Evolutionary conservation across 2,113 vertebrate species (phyloP).

Genomic region (Riparia riparia): DNA sequence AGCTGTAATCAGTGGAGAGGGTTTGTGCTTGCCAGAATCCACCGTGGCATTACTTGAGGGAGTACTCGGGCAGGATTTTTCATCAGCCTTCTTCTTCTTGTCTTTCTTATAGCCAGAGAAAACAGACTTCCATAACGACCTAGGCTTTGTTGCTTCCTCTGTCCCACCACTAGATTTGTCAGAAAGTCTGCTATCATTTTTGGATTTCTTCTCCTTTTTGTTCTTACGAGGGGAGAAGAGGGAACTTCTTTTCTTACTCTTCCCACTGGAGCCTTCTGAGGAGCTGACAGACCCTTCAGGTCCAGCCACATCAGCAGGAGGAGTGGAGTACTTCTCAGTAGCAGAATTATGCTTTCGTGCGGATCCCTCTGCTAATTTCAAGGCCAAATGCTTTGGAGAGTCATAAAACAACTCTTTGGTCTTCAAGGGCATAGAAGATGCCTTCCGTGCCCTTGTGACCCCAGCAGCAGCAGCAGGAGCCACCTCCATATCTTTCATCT

Average conservation of each 20-base stretch:
- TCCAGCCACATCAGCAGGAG: conserved; percentile 68
- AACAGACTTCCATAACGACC: conserved; percentile 94
- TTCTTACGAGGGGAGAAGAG: conserved; percentile 95
- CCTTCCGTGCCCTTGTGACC: conserved; percentile 66
- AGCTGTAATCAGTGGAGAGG: conserved; percentile 76
- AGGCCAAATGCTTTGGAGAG: conserved; percentile 72
- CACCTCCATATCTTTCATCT: conserved; percentile 90
- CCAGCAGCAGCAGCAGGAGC: conserved; percentile 47
- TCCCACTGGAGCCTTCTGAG: conserved; percentile 88
- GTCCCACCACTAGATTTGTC: conserved; percentile 74
- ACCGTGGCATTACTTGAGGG: conserved; percentile 89
- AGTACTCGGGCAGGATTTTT: conserved; percentile 89
- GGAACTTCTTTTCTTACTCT: conserved; percentile 93
- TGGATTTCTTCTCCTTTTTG: conserved; percentile 96
- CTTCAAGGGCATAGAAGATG: conserved; percentile 64
- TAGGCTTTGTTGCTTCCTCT: conserved; percentile 87
- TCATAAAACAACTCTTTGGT: conserved; percentile 63
- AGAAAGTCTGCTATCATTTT: conserved; percentile 82
- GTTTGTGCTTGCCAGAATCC: conserved; percentile 86
- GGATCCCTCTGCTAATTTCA: conserved; percentile 77
- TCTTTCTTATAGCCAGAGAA: conserved; percentile 98
- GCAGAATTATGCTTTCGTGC: conserved; percentile 77
- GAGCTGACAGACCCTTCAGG: conserved; percentile 91
- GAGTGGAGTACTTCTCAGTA: conserved; percentile 81
- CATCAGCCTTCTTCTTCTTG: conserved; percentile 91